A percentile compares a stretch with the other conserved stretches of the same genome.
phyloP scores from a whole-genome alignment of 2,113 vertebrate genomes.

The Mesembrinibis cayennensis region DNA sequence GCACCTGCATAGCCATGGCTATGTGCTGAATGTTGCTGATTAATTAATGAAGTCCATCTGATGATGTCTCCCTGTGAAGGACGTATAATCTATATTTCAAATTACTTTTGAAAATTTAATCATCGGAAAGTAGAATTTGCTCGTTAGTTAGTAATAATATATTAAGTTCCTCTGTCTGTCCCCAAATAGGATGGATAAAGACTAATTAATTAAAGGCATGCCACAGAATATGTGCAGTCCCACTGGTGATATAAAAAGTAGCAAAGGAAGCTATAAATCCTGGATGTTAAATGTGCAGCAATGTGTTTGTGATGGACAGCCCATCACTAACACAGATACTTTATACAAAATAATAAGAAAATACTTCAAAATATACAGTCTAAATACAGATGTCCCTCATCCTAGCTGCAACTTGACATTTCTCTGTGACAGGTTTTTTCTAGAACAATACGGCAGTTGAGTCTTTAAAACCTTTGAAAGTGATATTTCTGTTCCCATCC shows the following conservation, averaged over 20 bases:
- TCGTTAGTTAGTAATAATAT: conserved; percentile 67
- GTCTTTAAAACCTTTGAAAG: neutral
- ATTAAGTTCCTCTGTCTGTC: conserved; percentile 37
- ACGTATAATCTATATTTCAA: conserved; percentile 10
- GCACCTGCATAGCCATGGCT: neutral
- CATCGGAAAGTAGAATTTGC: conserved; percentile 38
- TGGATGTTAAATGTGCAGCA: neutral
- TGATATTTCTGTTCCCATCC: neutral
- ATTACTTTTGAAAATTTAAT: conserved; percentile 63
- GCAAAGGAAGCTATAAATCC: neutral
- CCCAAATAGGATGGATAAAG: conserved; percentile 10
- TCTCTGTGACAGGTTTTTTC: neutral
- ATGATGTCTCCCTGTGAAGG: conserved; percentile 30
- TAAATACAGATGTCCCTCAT: neutral
- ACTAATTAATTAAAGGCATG: conserved; percentile 44
- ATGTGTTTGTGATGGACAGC: neutral
- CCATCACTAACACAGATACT: neutral
- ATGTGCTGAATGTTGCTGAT: neutral
- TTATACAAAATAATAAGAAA: neutral
- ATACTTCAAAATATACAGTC: neutral
- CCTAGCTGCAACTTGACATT: neutral
- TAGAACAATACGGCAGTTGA: neutral
- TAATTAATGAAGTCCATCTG: conserved; percentile 57
- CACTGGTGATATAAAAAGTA: neutral
- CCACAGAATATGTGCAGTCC: neutral